A percentile compares a stretch with the other conserved stretches of the same genome.
These are phyloP conservation scores for Athalia circularis DNA, from an alignment of 2,888 invertebrate species.

Conservation along the genomic window DNA sequence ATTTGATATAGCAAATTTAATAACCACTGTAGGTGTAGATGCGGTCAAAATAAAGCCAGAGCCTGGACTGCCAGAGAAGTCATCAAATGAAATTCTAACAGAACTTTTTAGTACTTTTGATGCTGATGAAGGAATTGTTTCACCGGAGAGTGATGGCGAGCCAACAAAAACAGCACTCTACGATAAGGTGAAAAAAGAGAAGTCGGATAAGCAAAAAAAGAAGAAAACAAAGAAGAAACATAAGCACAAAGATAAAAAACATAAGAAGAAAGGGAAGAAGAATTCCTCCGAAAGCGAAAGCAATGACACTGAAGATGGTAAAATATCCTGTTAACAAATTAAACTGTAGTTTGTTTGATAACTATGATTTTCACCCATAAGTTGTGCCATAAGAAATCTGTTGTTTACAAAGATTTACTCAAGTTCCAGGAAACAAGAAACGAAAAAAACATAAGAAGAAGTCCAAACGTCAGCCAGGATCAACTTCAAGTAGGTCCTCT, in stretches of 20 bases:
- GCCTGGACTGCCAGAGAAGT: slow-evolving; percentile 76
- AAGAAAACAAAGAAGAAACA: slow-evolving; percentile 67
- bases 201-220: slow-evolving; percentile 57
- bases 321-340: slow-evolving; percentile 31
- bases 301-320: slow-evolving; percentile 62
- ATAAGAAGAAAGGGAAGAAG: slow-evolving; percentile 74
- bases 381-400: no score
- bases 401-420: neutral
- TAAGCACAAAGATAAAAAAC: slow-evolving; percentile 78
- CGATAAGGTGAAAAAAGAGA: slow-evolving; percentile 50
- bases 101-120: slow-evolving; percentile 86
- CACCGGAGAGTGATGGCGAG: slow-evolving; percentile 52
- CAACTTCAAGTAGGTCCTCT: slow-evolving; percentile 58
- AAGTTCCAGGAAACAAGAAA: slow-evolving; percentile 60
- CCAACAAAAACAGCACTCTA: slow-evolving; percentile 51
- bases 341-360: neutral
- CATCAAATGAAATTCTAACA: slow-evolving; percentile 87
- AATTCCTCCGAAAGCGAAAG: slow-evolving; percentile 69
- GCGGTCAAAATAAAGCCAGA: slow-evolving; percentile 69
- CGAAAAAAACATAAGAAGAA: slow-evolving; percentile 70
- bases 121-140: slow-evolving; percentile 72
- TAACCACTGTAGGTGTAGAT: slow-evolving; percentile 70
- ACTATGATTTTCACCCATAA: neutral
- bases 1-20: slow-evolving; percentile 71
- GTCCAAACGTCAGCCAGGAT: slow-evolving; percentile 66